Conservation (phyloP, 2,113 vertebrate species). For the Anser brachyrhynchus region DNA sequence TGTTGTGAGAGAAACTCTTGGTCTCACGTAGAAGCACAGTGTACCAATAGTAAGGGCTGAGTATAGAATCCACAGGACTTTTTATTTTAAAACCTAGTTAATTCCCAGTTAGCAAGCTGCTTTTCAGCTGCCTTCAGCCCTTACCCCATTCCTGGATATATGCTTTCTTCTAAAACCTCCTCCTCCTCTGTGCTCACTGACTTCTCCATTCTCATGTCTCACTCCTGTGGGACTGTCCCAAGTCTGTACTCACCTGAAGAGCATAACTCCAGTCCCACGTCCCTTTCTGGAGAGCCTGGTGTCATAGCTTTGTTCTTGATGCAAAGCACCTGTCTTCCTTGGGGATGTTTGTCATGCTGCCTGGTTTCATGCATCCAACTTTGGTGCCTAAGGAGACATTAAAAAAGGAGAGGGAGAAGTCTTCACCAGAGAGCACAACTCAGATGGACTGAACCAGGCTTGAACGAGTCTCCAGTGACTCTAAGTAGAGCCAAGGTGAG, state of each 20-base stretch:
- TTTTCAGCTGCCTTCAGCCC: not conserved
- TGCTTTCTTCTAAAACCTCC: accelerated
- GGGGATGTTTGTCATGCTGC: accelerated
- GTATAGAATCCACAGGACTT: not conserved
- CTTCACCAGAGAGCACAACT: not conserved
- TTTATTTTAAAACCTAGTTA: not conserved
- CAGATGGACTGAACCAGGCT: accelerated
- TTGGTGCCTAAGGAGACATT: not conserved
- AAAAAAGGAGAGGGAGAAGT: not conserved
- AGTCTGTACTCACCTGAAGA: not conserved
- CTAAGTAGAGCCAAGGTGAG: not conserved
- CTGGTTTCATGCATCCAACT: not conserved
- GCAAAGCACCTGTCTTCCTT: not conserved
- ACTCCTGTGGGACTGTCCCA: not conserved
- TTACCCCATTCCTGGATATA: not conserved
- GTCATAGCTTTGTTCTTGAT: not conserved
- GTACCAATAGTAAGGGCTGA: not conserved
- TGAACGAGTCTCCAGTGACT: not conserved
- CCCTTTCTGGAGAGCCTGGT: not conserved
- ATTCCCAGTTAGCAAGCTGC: not conserved
- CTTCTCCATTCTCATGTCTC: not conserved
- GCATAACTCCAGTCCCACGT: not conserved
- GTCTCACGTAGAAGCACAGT: not conserved
- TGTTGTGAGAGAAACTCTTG: not conserved
- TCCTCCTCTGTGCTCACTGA: not conserved